Percentiles rank a stretch among this genome's conserved stretches.
phyloP scores from a whole-genome alignment of 2,797 vertebrate species.

The Sebastes taczanowskii region DNA sequence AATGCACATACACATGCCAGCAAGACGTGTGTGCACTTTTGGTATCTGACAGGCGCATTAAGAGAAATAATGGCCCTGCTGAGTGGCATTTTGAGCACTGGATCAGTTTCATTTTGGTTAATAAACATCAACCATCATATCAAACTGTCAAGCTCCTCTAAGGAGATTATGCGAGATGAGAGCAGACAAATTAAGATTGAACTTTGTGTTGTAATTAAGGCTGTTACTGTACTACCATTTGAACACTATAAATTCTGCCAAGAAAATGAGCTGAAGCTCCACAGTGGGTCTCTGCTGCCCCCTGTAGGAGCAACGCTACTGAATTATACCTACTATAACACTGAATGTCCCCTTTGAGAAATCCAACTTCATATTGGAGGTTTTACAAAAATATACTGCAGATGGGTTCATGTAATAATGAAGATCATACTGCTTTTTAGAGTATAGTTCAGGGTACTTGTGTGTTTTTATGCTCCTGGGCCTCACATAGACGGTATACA shows the following conservation, averaged over 20 bases:
- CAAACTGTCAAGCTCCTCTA: background rate
- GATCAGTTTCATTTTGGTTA: constrained; percentile 36
- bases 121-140: constrained; percentile 42
- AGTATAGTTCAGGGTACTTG: background rate
- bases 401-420: background rate
- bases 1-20: constrained; percentile 2
- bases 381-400: background rate
- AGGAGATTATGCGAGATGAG: constrained; percentile 29
- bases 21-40: constrained; percentile 22
- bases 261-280: background rate
- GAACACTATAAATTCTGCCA: constrained; percentile 11
- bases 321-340: background rate
- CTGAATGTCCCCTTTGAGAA: constrained; percentile 3
- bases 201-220: constrained; percentile 40
- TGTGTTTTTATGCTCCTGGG: background rate
- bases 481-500: background rate
- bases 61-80: constrained; percentile 44
- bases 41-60: constrained; percentile 47
- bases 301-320: constrained; percentile 21
- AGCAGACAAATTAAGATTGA: constrained; percentile 21
- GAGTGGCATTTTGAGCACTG: constrained; percentile 43
- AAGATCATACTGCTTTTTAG: background rate
- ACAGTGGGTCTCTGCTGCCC: constrained; percentile 55
- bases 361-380: background rate
- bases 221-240: background rate